These are phyloP conservation scores for Ellobius talpinus DNA, from an alignment of 2,113 vertebrate species.

Conservation along the genomic window DNA sequence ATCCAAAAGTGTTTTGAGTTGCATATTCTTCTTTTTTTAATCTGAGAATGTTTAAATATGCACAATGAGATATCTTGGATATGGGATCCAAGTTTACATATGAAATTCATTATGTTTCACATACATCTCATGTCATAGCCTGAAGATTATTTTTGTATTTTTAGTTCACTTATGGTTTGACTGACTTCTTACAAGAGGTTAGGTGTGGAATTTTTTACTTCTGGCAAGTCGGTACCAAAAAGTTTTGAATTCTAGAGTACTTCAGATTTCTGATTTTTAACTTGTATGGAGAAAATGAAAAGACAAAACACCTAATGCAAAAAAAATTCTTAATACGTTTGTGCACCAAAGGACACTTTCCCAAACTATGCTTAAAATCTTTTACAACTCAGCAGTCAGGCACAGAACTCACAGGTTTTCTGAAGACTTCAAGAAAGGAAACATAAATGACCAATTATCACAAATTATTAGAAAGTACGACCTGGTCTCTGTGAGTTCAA, in stretches of 20 bases:
- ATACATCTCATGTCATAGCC: background rate
- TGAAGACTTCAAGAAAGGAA: slow-evolving; percentile 1
- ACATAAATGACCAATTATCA: background rate
- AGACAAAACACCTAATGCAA: background rate
- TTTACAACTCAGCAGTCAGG: background rate
- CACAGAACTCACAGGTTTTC: background rate
- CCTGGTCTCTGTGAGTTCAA: background rate
- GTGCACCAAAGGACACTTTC: background rate
- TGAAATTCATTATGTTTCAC: background rate
- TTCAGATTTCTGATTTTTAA: background rate
- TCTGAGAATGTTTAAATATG: background rate
- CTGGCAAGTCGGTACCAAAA: background rate
- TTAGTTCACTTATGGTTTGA: background rate
- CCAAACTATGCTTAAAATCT: background rate
- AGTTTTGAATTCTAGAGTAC: background rate
- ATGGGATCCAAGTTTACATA: background rate
- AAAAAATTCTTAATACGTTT: background rate
- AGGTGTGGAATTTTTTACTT: background rate
- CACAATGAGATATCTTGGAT: background rate
- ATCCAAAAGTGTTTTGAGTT: background rate
- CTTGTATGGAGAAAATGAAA: background rate
- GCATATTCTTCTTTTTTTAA: background rate
- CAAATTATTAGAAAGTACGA: background rate
- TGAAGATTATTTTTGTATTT: background rate
- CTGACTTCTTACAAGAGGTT: background rate